phyloP scores from a whole-genome alignment of 2,888 invertebrate genomes.

The Cataglyphis cursor region DNA sequence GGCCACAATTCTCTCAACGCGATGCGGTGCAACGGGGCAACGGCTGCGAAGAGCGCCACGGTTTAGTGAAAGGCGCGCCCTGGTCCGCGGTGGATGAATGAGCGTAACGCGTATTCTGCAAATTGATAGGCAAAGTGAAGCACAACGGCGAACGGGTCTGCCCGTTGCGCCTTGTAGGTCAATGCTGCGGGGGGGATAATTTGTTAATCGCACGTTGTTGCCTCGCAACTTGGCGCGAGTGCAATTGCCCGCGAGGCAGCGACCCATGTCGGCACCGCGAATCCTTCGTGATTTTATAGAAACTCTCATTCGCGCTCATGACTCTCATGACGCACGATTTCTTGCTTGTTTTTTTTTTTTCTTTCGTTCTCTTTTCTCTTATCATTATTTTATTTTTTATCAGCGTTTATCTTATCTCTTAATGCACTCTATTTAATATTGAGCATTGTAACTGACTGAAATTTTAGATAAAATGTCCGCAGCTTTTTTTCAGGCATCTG shows the following conservation, averaged over 20 bases:
- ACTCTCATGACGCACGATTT: not conserved
- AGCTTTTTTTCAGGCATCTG: too few species aligned
- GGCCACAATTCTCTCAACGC: not conserved
- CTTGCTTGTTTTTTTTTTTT: not conserved
- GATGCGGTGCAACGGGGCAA: not conserved
- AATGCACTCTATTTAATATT: not conserved
- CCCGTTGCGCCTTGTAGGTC: slow-evolving; percentile 40
- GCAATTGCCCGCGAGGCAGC: not conserved
- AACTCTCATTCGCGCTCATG: not conserved
- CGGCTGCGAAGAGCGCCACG: slow-evolving; percentile 1
- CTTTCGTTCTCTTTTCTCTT: not conserved
- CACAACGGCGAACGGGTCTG: slow-evolving; percentile 17
- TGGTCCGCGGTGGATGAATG: slow-evolving; percentile 36
- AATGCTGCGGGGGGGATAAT: slow-evolving; percentile 48
- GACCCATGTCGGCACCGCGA: slow-evolving; percentile 13
- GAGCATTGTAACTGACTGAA: too few species aligned
- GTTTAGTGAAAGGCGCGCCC: slow-evolving; percentile 59
- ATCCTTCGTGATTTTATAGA: not conserved
- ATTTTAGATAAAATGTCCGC: too few species aligned
- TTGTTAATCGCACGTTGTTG: slow-evolving; percentile 51
- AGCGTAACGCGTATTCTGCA: slow-evolving; percentile 36
- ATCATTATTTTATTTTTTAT: not conserved
- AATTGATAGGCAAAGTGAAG: slow-evolving; percentile 47
- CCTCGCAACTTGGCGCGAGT: slow-evolving; percentile 28
- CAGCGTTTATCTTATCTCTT: not conserved